phyloP scores from a whole-genome alignment of 2,888 invertebrate genomes.

The Spilosoma lubricipeda region DNA sequence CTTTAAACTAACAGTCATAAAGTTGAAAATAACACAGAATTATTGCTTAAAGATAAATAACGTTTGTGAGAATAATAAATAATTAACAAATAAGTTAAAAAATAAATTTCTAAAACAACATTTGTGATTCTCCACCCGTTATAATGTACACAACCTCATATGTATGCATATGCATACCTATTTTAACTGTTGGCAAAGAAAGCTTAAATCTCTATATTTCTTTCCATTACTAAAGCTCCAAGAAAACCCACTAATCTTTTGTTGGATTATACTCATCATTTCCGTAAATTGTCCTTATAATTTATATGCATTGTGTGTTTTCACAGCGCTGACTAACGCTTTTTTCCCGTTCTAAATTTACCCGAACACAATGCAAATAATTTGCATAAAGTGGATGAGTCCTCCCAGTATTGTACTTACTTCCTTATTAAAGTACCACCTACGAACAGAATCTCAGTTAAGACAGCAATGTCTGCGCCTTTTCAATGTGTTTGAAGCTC shows the following conservation, averaged over 20 bases:
- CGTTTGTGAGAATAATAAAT: too few species aligned
- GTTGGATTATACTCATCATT: constrained; percentile 6
- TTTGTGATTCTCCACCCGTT: too few species aligned
- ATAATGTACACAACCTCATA: too few species aligned
- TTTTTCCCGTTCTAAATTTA: constrained; percentile 21
- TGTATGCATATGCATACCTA: too few species aligned
- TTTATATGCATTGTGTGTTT: constrained; percentile 21
- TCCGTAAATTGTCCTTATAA: constrained; percentile 19
- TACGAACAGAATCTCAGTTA: too few species aligned
- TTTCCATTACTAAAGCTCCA: not conserved
- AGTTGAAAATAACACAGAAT: too few species aligned
- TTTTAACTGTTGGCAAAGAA: not conserved
- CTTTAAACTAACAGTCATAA: too few species aligned
- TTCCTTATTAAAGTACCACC: not conserved
- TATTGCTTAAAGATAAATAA: too few species aligned
- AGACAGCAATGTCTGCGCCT: not conserved
- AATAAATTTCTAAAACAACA: too few species aligned
- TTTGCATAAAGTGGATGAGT: constrained; percentile 12
- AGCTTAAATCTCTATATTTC: not conserved
- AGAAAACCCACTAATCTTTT: constrained; percentile 3
- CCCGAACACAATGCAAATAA: constrained; percentile 17
- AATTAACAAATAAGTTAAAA: too few species aligned
- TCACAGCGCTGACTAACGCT: constrained; percentile 13
- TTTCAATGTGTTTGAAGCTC: not conserved
- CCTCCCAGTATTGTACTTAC: not conserved